Evolutionary conservation across 1,140 invertebrate genomes (phyloP), one percentile per base, ranked within the genome.

Genomic region (Drosophila carrolli): DNA sequence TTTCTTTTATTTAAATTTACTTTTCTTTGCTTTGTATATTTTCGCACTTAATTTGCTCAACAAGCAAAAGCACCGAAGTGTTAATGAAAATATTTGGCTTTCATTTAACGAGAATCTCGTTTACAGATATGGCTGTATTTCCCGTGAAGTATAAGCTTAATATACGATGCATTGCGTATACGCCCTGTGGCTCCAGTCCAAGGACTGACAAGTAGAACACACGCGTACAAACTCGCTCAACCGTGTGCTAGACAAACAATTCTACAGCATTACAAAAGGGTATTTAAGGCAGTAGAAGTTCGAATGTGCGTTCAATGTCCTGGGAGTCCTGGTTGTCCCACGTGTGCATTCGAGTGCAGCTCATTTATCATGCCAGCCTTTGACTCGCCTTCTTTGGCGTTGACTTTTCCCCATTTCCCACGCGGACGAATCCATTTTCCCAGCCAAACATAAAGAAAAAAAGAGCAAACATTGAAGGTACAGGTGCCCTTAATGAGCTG

Each of bases 281-380:
- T 43, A 61, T 65, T 65, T 29, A 60, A 43, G 11, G n/a, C 16
- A 13, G 10, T 11, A 13, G 4, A 27, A 13, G 54, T 13, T 3
- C n/a, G n/a, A 65, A 16, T 19, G 27, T 27, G 19, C 9, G 13
- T 10, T 10, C 14, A 13, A 5, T 29, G 54, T 68, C 47, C 47
- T 53, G 50, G 27, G 27, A 48, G 16, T 37, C 62, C 40, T 14
- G 27, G 40, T 11, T 16, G 35, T 37, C 27, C 62, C 47, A 51
- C 48, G 51, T 78, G 79, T 66, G 75, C 79, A 68, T 72, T 71
- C 60, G n/a, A 53, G 53, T 66, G 75, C 70, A 46, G 29, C 48
- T 75, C 81, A 83, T 83, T 83, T 78, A 78, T 83, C 65, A 76
- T 72, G 62, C 40, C 32, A 37, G 35, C 37, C 61, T 66, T 71